These are phyloP conservation scores for Athalia rosae DNA, from an alignment of 2,888 invertebrate genomes.

Conservation along the genomic window DNA sequence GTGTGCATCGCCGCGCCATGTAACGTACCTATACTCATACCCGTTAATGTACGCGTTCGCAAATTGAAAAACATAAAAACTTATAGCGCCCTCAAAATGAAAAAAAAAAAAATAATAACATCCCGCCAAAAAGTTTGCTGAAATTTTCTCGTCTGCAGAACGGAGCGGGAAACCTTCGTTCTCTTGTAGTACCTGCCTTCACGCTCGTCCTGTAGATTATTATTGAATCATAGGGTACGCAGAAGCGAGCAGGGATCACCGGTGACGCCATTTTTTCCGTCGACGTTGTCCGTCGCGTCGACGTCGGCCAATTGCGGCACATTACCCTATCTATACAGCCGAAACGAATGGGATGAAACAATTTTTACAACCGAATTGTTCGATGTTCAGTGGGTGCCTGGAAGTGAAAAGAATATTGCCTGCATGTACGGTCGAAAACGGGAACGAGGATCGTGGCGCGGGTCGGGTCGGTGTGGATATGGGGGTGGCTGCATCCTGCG, in stretches of 20 bases:
- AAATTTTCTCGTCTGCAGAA: too few species aligned
- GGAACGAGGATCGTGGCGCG: constrained; percentile 14
- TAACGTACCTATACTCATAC: too few species aligned
- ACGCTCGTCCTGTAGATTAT: not conserved
- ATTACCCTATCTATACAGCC: not conserved
- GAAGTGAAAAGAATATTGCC: constrained; percentile 31
- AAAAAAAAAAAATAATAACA: not conserved
- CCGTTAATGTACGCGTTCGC: not conserved
- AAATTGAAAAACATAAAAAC: not conserved
- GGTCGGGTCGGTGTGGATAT: constrained; percentile 10
- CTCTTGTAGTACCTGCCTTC: too few species aligned
- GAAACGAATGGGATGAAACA: constrained; percentile 44
- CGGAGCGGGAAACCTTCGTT: too few species aligned
- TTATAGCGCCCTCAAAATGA: not conserved
- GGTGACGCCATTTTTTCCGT: not conserved
- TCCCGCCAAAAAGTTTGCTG: not conserved
- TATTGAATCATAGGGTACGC: not conserved
- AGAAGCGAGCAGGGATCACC: not conserved
- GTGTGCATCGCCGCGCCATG: too few species aligned
- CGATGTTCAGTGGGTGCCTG: constrained; percentile 45
- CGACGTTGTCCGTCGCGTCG: not conserved
- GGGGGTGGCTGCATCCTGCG: constrained; percentile 35
- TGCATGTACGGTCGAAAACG: constrained; percentile 7
- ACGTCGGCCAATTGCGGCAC: constrained; percentile 14
- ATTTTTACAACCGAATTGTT: constrained; percentile 51